Evolutionary conservation across 2,797 vertebrate genomes (phyloP).

Genomic region (Pelochelys cantorii): DNA sequence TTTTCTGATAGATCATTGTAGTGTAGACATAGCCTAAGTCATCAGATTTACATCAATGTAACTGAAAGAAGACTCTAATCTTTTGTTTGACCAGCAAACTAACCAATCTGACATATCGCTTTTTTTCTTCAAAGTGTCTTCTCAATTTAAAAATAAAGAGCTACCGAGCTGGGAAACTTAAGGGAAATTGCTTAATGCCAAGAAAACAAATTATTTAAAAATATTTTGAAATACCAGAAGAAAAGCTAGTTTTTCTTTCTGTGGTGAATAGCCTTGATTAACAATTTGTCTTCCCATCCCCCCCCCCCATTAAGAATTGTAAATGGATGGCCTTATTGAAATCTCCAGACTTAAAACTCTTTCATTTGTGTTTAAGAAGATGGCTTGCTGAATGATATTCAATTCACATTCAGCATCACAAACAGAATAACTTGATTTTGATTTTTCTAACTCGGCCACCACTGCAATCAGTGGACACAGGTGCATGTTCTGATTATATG

Average conservation of each 20-base stretch:
- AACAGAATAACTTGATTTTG: not conserved
- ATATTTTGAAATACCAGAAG: rapidly evolving
- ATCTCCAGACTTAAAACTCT: not conserved
- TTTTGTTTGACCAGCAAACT: not conserved
- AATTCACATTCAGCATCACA: rapidly evolving
- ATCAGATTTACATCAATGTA: rapidly evolving
- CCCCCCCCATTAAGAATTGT: not conserved
- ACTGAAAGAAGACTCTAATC: not conserved
- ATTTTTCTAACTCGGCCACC: not conserved
- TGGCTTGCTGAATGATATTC: not conserved
- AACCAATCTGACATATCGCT: not conserved
- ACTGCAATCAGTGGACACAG: not conserved
- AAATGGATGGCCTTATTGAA: not conserved
- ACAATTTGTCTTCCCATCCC: not conserved
- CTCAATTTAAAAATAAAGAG: not conserved
- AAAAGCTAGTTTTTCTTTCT: not conserved
- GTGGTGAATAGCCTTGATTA: not conserved
- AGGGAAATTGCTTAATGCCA: not conserved
- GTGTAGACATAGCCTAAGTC: not conserved
- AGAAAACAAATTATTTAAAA: rapidly evolving
- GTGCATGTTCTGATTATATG: not conserved
- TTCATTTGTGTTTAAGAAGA: rapidly evolving
- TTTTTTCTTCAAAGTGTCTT: not conserved
- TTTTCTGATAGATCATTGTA: too few species aligned
- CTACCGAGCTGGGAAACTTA: not conserved